Conservation (phyloP, 2,797 vertebrate species). For the Pseudomugil gertrudae region DNA sequence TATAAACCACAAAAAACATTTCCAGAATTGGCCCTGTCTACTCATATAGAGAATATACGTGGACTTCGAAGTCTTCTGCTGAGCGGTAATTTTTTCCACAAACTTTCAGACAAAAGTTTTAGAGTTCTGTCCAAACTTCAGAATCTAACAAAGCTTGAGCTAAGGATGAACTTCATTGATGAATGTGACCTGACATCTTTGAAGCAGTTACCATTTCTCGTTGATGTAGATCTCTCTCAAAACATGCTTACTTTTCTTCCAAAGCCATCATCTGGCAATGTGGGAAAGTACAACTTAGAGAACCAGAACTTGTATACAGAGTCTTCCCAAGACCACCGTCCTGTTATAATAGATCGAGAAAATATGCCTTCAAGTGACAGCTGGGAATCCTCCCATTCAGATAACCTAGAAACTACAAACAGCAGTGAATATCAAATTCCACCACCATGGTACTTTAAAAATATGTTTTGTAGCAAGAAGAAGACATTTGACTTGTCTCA, state of each 20-base stretch:
- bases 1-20: conserved; percentile 77
- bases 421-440: conserved; percentile 14
- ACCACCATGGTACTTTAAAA: conserved; percentile 56
- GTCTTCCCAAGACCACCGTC: conserved; percentile 3
- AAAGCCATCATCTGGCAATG: conserved; percentile 9
- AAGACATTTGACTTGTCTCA: conserved; percentile 81
- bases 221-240: conserved; percentile 78
- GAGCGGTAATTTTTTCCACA: conserved; percentile 83
- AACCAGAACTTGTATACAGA: conserved; percentile 33
- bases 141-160: conserved; percentile 69
- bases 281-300: conserved; percentile 14
- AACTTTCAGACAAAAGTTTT: conserved; percentile 67
- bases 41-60: conserved; percentile 70
- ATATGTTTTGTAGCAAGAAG: conserved; percentile 48
- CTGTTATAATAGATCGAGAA: conserved; percentile 24
- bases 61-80: conserved; percentile 71
- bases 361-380: conserved; percentile 2
- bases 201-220: conserved; percentile 65
- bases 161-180: conserved; percentile 84
- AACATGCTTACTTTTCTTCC: conserved; percentile 79
- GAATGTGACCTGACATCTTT: conserved; percentile 66
- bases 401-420: conserved; percentile 11
- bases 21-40: conserved; percentile 68
- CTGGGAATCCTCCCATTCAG: conserved; percentile 28
- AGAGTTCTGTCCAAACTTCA: conserved; percentile 69